Conservation (phyloP, 37 sponge, comb jelly and placozoan genomes). For the Corticium candelabrum region DNA sequence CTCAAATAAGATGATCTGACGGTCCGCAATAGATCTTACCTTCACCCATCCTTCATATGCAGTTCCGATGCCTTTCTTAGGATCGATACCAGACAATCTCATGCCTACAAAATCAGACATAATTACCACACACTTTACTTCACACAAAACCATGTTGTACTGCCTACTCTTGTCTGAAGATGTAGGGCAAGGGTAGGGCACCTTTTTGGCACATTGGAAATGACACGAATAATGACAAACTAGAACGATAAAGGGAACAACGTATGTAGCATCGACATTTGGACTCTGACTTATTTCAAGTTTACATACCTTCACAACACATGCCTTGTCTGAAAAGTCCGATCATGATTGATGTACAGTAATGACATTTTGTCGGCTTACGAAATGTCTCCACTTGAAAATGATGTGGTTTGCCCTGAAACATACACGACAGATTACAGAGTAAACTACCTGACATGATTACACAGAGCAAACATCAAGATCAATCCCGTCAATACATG, state of each 20-base stretch:
- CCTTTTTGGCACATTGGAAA: conserved; percentile 75
- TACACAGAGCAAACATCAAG: too few relatives aligned
- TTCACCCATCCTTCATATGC: conserved; percentile 93
- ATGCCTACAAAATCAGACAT: too few relatives aligned
- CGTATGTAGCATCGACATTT: too few relatives aligned
- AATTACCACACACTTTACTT: background rate
- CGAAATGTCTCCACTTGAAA: conserved; percentile 56
- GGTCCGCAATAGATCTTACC: conserved; percentile 19
- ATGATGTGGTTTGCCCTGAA: background rate
- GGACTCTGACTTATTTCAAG: too few relatives aligned
- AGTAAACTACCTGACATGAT: too few relatives aligned
- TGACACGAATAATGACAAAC: conserved; percentile 85
- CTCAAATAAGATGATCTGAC: too few relatives aligned
- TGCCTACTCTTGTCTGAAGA: conserved; percentile 64
- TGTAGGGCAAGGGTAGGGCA: conserved; percentile 44
- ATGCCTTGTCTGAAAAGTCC: conserved; percentile 93
- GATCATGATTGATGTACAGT: conserved; percentile 90
- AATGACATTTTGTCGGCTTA: conserved; percentile 86
- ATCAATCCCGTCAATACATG: too few relatives aligned
- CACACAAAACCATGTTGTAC: too few relatives aligned
- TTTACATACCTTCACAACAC: conserved; percentile 79
- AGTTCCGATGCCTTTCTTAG: conserved; percentile 71
- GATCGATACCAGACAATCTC: conserved; percentile 3
- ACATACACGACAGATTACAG: too few relatives aligned
- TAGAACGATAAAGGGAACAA: too few relatives aligned